Base-by-base conservation (phyloP, 1,140 invertebrate species). In the Papilio machaon region DNA sequence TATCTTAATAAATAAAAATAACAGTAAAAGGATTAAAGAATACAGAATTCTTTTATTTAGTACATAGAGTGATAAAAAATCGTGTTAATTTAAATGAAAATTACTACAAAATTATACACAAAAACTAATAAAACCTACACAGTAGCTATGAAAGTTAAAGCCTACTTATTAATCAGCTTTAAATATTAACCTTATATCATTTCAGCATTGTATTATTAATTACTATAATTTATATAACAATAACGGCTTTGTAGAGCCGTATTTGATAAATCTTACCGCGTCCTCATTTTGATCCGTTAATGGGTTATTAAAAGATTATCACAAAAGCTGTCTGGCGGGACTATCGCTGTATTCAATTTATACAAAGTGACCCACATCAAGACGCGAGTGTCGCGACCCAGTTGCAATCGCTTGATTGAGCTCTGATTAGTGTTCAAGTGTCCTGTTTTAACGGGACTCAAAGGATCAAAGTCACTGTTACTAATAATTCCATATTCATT, bases 381-480 rank as follows among this genome's bases (percentile, higher is more conserved):
- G 82, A 83, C 78, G 75, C 80, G 49, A 52, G 78, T 81, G 81
- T 86, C 77, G 75, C 82, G 86, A 81, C 85, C 86, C 83, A 90
- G 81, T 86, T 88, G 81, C 73, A 75, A 67, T 70, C 73, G 15
- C 77, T 86, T 87, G 87, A 90, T 88, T 84, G 83, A 88, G 81
- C 85, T 78, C 81, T 80, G 83, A 82, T 82, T 82, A 70, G 79
- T 78, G 11, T 11, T 49, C 47, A 52, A 76, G 49, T 76, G 49
- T 76, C 46, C 19, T 54, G 19, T 75, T 19, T 15, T 58, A 47
- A 75, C 7, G 10, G 47, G 38, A 19, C 19, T 47, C 15, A 7
- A 17, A 30, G 23, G 23, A 35, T 67, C 23, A 30, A 60, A 9
- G 7, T 19, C 35, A 73, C 73, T 73, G 43, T 7, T 2, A 64